Conservation (phyloP, 2,113 vertebrate species). For the Phalacrocorax carbo region DNA sequence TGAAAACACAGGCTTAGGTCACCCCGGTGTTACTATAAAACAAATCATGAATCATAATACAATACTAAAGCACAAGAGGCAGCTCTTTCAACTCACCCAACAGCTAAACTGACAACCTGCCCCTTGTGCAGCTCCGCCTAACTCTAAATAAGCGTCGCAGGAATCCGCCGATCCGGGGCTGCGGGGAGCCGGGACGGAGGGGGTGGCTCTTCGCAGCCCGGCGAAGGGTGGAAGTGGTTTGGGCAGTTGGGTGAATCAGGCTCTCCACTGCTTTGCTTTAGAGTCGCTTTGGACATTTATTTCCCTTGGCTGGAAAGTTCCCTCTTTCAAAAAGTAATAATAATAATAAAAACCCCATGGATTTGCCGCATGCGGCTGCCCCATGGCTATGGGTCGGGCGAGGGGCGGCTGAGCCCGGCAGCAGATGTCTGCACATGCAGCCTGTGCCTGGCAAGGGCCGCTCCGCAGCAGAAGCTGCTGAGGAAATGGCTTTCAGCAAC, state of each 20-base stretch:
- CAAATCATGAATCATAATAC: neutral
- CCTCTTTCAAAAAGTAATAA: too few relatives aligned
- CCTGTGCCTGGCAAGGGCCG: neutral
- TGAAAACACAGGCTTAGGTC: neutral
- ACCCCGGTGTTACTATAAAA: neutral
- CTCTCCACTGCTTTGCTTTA: neutral
- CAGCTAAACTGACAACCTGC: neutral
- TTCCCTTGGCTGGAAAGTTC: neutral
- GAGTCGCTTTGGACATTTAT: neutral
- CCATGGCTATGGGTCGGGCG: neutral
- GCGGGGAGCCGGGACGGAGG: neutral
- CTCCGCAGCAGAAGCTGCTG: neutral
- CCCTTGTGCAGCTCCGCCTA: neutral
- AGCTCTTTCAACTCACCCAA: neutral
- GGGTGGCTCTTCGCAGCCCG: neutral
- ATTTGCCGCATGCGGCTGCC: neutral
- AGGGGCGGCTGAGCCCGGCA: neutral
- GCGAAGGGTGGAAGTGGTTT: neutral
- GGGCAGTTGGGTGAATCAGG: neutral
- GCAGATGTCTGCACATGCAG: neutral
- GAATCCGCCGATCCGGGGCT: neutral
- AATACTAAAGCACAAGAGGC: neutral
- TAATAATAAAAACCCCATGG: fast-evolving
- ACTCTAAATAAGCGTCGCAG: neutral
- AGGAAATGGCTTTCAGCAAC: neutral